Conservation (phyloP, 2,888 invertebrate genomes). For the Incurvaria masculella region DNA sequence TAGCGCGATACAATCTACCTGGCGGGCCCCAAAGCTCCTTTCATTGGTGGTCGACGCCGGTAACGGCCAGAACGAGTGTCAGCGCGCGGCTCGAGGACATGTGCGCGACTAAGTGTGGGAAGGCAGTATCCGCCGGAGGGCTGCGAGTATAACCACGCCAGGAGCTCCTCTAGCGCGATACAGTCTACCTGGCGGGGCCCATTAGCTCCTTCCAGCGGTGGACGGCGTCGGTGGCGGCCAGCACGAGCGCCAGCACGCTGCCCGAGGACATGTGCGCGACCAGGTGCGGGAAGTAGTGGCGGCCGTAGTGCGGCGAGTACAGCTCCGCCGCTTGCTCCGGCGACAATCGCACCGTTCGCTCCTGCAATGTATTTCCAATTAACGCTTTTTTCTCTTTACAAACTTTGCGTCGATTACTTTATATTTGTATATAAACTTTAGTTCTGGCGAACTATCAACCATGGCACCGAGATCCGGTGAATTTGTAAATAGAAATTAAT, state of each 20-base stretch:
- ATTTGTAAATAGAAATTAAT: no score
- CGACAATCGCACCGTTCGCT: slow-evolving; percentile 66
- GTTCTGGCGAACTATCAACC: no score
- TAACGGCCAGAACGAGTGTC: slow-evolving; percentile 66
- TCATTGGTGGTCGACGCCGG: slow-evolving; percentile 72
- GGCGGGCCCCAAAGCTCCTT: slow-evolving; percentile 67
- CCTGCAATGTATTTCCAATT: no score
- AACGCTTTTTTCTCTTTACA: no score
- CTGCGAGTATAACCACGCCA: slow-evolving; percentile 78
- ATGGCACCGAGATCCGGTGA: no score
- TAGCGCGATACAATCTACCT: slow-evolving; percentile 23
- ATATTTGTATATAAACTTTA: no score
- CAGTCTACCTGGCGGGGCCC: slow-evolving; percentile 59
- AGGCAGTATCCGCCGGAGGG: slow-evolving; percentile 70
- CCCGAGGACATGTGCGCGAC: slow-evolving; percentile 79
- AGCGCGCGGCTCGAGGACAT: slow-evolving; percentile 75
- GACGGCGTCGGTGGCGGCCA: slow-evolving; percentile 68
- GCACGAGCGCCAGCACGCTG: slow-evolving; percentile 66
- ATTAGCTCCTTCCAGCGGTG: slow-evolving; percentile 69
- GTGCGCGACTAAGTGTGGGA: slow-evolving; percentile 74
- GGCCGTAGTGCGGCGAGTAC: slow-evolving; percentile 72
- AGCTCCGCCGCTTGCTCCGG: slow-evolving; percentile 86
- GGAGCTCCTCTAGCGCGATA: slow-evolving; percentile 66
- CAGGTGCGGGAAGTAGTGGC: slow-evolving; percentile 70
- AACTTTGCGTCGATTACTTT: no score